Percentiles rank a stretch among this genome's conserved stretches.
phyloP scores from a whole-genome alignment of 2,888 invertebrate species.

The Eristalinus aeneus region DNA sequence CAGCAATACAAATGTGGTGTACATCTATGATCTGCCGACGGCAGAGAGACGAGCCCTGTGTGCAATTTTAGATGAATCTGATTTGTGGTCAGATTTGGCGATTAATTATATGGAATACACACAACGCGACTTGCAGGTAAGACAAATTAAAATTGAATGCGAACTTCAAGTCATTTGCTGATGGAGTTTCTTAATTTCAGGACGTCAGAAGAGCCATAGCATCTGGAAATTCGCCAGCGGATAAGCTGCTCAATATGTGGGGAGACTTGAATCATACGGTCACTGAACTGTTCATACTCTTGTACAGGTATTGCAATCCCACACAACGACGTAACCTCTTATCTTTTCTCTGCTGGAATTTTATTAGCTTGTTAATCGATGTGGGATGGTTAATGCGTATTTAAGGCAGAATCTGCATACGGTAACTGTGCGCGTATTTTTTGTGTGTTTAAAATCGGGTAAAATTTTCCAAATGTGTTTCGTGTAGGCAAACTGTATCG shows the following conservation, averaged over 20 bases:
- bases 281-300: constrained; percentile 88
- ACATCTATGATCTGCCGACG: constrained; percentile 89
- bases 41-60: constrained; percentile 86
- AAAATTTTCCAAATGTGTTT: background rate
- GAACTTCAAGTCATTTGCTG: background rate
- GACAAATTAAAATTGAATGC: background rate
- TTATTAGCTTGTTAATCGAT: background rate
- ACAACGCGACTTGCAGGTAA: constrained; percentile 79
- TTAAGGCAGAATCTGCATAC: background rate
- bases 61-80: constrained; percentile 88
- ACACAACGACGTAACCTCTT: background rate
- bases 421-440: background rate
- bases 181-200: constrained; percentile 75
- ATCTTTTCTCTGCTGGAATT: background rate
- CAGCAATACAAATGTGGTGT: constrained; percentile 77
- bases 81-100: constrained; percentile 91
- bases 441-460: background rate
- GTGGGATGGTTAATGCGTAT: background rate
- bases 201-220: constrained; percentile 83
- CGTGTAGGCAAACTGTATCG: background rate
- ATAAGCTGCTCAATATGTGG: constrained; percentile 89
- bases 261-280: constrained; percentile 91
- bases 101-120: constrained; percentile 85
- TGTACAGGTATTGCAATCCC: constrained; percentile 79
- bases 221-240: constrained; percentile 85